Conservation (phyloP, 2,888 invertebrate genomes). For the Drosophila nigricruria region DNA sequence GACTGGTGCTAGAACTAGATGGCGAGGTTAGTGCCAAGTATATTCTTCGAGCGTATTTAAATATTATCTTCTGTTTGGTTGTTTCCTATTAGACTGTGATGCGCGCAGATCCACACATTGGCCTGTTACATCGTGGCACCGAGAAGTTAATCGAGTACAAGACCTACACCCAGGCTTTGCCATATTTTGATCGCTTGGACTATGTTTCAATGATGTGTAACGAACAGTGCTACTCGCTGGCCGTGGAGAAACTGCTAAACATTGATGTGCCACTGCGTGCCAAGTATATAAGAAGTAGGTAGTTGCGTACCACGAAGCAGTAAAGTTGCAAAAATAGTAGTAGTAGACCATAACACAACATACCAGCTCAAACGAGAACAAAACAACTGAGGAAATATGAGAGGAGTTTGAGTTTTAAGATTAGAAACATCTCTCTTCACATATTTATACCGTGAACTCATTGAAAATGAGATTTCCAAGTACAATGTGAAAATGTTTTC, state of each 20-base stretch:
- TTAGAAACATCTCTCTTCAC: too few relatives aligned
- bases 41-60: neutral
- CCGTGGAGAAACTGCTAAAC: constrained; percentile 97
- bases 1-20: constrained; percentile 93
- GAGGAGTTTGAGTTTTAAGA: too few relatives aligned
- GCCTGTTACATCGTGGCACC: constrained; percentile 97
- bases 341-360: neutral
- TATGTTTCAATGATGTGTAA: constrained; percentile 99
- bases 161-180: constrained; percentile 98
- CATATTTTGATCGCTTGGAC: constrained; percentile 98
- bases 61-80: neutral
- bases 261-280: constrained; percentile 97
- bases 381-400: too few relatives aligned
- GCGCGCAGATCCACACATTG: constrained; percentile 98
- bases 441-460: too few relatives aligned
- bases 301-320: neutral
- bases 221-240: constrained; percentile 98
- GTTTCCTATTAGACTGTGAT: constrained; percentile 89
- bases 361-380: neutral
- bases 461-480: too few relatives aligned
- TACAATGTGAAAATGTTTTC: too few relatives aligned
- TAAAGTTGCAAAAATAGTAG: too few relatives aligned
- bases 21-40: constrained; percentile 87
- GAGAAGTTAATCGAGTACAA: constrained; percentile 99
- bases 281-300: constrained; percentile 96